Conservation (phyloP, 23 tunicate species). For the Clavelina lepadiformis region DNA sequence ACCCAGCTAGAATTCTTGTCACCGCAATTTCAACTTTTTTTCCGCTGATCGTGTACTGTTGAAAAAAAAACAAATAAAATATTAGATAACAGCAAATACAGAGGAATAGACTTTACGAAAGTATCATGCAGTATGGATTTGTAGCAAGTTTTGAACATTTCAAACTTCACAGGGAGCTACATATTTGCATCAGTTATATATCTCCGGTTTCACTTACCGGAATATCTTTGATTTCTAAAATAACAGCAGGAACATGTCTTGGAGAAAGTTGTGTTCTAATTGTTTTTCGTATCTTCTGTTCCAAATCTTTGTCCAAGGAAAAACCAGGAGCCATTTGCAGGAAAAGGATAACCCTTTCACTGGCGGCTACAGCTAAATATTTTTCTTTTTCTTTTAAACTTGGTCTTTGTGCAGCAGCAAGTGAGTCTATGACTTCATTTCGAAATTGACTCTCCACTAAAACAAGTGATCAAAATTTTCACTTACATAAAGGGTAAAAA, state of each 20-base stretch:
- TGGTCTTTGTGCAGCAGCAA: conserved; percentile 80
- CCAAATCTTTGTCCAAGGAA: conserved; percentile 23
- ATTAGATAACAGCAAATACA: neutral
- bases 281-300: conserved; percentile 12
- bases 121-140: neutral
- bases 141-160: neutral
- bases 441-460: conserved; percentile 59
- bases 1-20: conserved; percentile 67
- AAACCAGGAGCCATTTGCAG: conserved; percentile 39
- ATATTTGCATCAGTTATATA: neutral
- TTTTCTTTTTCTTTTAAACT: neutral
- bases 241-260: conserved; percentile 71
- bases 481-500: too few relatives aligned
- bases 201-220: conserved; percentile 35
- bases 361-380: neutral
- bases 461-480: neutral
- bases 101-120: neutral
- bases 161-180: neutral
- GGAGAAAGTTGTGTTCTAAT: conserved; percentile 71
- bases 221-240: conserved; percentile 55
- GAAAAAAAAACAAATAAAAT: neutral
- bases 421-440: conserved; percentile 51
- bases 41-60: conserved; percentile 91
- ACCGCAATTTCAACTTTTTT: conserved; percentile 90
- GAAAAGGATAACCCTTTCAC: conserved; percentile 63